Evolutionary conservation across 2,888 invertebrate species (phyloP), one percentile per base, ranked within the genome.

Genomic region (Idaea biselata): DNA sequence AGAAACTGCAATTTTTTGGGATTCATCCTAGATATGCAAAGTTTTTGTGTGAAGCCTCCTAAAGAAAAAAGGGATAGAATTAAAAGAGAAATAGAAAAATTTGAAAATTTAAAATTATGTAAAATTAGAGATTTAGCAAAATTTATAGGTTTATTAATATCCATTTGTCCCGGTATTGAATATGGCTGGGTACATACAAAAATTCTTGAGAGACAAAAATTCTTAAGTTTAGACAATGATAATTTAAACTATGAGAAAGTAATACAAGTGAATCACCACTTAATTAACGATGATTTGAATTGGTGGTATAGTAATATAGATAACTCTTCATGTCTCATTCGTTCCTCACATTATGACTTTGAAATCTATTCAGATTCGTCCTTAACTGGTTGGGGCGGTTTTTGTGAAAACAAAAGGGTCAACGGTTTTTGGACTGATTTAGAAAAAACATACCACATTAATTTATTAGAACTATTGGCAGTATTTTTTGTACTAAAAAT

Each of bases 181-280:
- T 79, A 79, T 61, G 73, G 76, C 4, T 75, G 70, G 72, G 64
- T 78, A 14, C 73, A 78, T n/a, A 75, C 76, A 0, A 79, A 79
- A 63, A 11, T 63, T 0, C 25, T 76, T 8, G 76, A 76, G 64
- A 57, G 68, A 1, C 18, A 60, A 16, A 72, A 72, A 65, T 71
- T 61, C 53, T 56, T 75, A 8, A 71, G 65, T 18, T 14, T 56
- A 8, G 18, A 7, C 6, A 18, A 56, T 18, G 11, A 56, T 7
- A 18, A 18, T 56, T 33, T 11, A 11, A 18, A 56, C 14, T 56
- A 56, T 56, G 18, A 18, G 1, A 16, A 18, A 56, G 58, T 33
- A 61, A 56, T 56, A 31, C 16, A 32, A 57, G 3, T 61, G 2
- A 33, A 33, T 33, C 62, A 62, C 5, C 14, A 17, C 6, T 33